Evolutionary conservation across 2,888 invertebrate species (phyloP).

Genomic region (Oscheius sp.): DNA sequence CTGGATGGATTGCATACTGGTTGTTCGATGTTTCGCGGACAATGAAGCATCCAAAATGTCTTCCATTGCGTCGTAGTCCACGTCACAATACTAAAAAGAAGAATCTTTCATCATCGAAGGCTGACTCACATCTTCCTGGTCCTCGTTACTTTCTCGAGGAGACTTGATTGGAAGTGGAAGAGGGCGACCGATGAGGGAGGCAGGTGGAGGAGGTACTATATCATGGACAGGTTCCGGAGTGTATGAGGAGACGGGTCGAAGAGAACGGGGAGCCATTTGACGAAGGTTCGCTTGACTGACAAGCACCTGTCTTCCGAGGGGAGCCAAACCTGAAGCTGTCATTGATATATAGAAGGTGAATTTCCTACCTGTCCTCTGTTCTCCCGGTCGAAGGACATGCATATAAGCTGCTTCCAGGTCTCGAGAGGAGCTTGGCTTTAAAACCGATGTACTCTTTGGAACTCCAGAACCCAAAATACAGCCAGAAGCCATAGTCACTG

Average conservation of each 20-base stretch:
- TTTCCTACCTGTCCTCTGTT: not conserved
- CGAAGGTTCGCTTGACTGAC: constrained; percentile 22
- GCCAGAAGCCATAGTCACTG: constrained; percentile 21
- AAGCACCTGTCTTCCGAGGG: constrained; percentile 20
- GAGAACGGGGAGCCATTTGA: constrained; percentile 12
- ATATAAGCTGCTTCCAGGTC: constrained; percentile 31
- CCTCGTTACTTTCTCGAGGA: constrained; percentile 4
- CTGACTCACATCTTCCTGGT: constrained; percentile 30
- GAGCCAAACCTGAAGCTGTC: not conserved
- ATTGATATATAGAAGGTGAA: not conserved
- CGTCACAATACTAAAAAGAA: constrained; percentile 30
- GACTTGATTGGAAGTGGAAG: constrained; percentile 26
- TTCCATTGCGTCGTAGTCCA: constrained; percentile 37
- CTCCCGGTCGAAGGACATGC: constrained; percentile 31
- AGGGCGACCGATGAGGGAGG: constrained; percentile 18
- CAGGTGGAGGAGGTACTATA: constrained; percentile 23
- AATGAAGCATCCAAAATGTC: constrained; percentile 28
- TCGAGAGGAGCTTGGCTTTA: not conserved
- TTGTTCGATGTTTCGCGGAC: not conserved
- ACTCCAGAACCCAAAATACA: constrained; percentile 1
- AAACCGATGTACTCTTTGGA: not conserved
- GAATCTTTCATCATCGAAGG: not conserved
- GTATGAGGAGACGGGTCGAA: constrained; percentile 15
- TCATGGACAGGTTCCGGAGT: not conserved
- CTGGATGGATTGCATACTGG: constrained; percentile 23